Percentiles rank a stretch among this genome's conserved stretches.
Conservation (phyloP, 2,113 vertebrate species). For the Zosterops lateralis region DNA sequence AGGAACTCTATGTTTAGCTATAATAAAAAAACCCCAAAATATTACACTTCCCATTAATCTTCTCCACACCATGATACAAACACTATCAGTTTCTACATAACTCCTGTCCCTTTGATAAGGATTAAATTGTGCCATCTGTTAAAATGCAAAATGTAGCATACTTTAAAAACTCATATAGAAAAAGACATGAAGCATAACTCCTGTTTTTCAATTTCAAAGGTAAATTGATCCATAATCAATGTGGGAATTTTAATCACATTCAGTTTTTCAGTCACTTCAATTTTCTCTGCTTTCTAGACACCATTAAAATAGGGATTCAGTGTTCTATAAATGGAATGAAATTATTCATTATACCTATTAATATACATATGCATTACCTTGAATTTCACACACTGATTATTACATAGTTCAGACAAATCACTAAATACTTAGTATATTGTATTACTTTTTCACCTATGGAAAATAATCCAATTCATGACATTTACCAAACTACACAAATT, state of each 20-base stretch:
- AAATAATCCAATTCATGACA: neutral
- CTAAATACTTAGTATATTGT: neutral
- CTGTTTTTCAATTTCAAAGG: conserved; percentile 21
- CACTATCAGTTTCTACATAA: neutral
- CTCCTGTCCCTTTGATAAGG: conserved; percentile 5
- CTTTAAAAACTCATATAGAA: conserved; percentile 27
- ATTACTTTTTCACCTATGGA: conserved; percentile 41
- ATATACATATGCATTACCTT: conserved; percentile 20
- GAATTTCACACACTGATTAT: neutral
- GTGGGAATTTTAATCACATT: conserved; percentile 50
- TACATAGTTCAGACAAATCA: neutral
- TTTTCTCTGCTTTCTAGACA: conserved; percentile 34
- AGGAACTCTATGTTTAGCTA: neutral
- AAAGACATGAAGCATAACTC: neutral
- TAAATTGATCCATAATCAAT: conserved; percentile 60
- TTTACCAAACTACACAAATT: conserved; percentile 39
- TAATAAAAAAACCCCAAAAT: neutral
- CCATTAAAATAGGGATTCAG: conserved; percentile 10
- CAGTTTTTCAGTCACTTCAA: conserved; percentile 35
- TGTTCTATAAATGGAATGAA: conserved; percentile 3
- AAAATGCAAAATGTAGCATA: conserved; percentile 18
- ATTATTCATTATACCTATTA: conserved; percentile 62
- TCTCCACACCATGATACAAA: neutral
- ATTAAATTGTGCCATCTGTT: neutral
- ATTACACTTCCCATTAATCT: neutral